Evolutionary conservation across 2,113 vertebrate genomes (phyloP).

Genomic region (Terrapene triunguis): DNA sequence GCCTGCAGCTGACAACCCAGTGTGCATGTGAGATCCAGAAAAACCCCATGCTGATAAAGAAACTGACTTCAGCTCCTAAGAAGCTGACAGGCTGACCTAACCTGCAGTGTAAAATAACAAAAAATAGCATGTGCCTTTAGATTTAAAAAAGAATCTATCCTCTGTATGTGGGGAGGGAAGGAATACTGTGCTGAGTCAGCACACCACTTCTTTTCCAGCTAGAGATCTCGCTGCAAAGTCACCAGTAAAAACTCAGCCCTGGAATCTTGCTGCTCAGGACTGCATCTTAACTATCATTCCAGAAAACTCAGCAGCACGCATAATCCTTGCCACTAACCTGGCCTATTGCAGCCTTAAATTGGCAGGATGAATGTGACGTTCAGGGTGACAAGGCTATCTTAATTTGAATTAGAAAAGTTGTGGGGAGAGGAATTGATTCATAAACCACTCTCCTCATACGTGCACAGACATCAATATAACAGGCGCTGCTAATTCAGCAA

Average conservation of each 20-base stretch:
- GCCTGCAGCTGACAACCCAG: not conserved
- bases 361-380: not conserved
- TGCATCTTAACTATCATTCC: not conserved
- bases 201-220: not conserved
- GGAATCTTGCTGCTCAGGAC: rapidly evolving
- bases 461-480: not conserved
- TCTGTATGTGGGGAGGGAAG: not conserved
- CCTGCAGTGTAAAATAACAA: not conserved
- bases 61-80: not conserved
- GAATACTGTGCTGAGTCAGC: not conserved
- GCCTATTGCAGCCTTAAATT: not conserved
- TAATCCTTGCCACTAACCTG: not conserved
- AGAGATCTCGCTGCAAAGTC: not conserved
- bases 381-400: not conserved
- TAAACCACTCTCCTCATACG: not conserved
- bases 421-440: not conserved
- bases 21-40: not conserved
- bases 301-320: not conserved
- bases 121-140: not conserved
- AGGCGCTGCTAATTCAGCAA: not conserved
- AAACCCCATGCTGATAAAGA: not conserved
- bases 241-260: not conserved
- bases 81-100: not conserved
- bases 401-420: constrained; percentile 39
- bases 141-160: not conserved